Percentiles rank a stretch among this genome's conserved stretches.
These are phyloP conservation scores for Tenthredo amoena DNA, from an alignment of 2,888 invertebrate genomes.

Conservation along the genomic window DNA sequence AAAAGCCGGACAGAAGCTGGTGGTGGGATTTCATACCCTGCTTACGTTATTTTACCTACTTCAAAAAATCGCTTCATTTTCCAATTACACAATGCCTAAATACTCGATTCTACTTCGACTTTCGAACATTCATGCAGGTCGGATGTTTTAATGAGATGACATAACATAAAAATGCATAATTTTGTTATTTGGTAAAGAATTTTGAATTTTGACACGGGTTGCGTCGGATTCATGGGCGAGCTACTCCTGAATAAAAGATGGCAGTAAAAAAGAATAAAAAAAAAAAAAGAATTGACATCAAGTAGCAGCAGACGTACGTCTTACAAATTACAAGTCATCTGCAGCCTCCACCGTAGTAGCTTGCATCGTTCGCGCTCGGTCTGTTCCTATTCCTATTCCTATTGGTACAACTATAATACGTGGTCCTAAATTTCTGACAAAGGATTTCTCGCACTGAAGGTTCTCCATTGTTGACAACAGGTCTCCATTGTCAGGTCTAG, in stretches of 20 bases:
- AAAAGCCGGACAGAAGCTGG: not conserved
- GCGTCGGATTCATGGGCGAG: not conserved
- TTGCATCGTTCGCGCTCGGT: not conserved
- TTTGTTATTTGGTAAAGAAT: not conserved
- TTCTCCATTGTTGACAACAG: conserved; percentile 69
- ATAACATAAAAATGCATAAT: not conserved
- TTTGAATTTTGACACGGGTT: conserved; percentile 27
- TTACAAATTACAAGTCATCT: conserved; percentile 45
- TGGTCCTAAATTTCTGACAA: conserved; percentile 59
- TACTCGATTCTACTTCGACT: not conserved
- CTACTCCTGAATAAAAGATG: conserved; percentile 34
- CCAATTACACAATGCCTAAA: not conserved
- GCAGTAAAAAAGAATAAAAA: not conserved
- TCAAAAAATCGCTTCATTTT: not conserved
- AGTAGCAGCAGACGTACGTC: conserved; percentile 38
- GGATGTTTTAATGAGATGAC: not conserved
- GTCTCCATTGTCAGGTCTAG: conserved; percentile 67
- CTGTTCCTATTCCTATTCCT: conserved; percentile 21
- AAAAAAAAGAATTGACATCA: conserved; percentile 29
- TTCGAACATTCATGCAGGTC: not conserved
- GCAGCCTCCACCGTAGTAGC: conserved; percentile 1
- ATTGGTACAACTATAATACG: conserved; percentile 23
- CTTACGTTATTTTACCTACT: not conserved
- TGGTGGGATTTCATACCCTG: not conserved
- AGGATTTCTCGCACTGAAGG: conserved; percentile 66